These are phyloP conservation scores for Coleophora deauratella DNA, from an alignment of 2,888 invertebrate genomes.

Conservation along the genomic window DNA sequence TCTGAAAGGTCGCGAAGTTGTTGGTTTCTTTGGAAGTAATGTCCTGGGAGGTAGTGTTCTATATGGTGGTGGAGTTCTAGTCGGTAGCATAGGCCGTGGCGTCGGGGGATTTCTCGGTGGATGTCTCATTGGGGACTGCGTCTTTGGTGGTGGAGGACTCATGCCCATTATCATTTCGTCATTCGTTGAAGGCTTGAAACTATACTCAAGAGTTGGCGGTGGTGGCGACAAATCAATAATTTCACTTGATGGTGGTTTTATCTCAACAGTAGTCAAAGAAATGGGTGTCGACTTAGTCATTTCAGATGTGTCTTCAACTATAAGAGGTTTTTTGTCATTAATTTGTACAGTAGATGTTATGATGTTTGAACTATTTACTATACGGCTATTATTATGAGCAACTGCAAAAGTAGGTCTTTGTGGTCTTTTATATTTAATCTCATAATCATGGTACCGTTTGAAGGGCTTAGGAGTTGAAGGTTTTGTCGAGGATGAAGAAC, in stretches of 20 bases:
- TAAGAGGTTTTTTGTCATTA: slow-evolving; percentile 58
- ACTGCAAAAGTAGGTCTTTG: slow-evolving; percentile 30
- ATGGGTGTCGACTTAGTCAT: slow-evolving; percentile 46
- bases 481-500: slow-evolving; percentile 26
- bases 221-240: slow-evolving; percentile 68
- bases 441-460: slow-evolving; percentile 23
- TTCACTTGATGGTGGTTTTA: slow-evolving; percentile 49
- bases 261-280: slow-evolving; percentile 37
- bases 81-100: slow-evolving; percentile 39
- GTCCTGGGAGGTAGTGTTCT: slow-evolving; percentile 51
- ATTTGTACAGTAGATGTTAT: slow-evolving; percentile 65
- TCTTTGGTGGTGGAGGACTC: slow-evolving; percentile 66
- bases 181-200: slow-evolving; percentile 54
- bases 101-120: slow-evolving; percentile 42
- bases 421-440: slow-evolving; percentile 34
- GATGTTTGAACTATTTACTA: slow-evolving; percentile 49
- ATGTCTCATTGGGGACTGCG: slow-evolving; percentile 34
- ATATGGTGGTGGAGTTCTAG: slow-evolving; percentile 48
- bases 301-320: slow-evolving; percentile 45
- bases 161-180: slow-evolving; percentile 72
- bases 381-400: slow-evolving; percentile 30
- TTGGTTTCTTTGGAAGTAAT: slow-evolving; percentile 37
- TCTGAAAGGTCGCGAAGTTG: slow-evolving; percentile 40
- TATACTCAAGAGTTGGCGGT: slow-evolving; percentile 59
- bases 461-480: slow-evolving; percentile 28